Base-by-base conservation (phyloP, 64 coral and sea anemone genomes). In the Montipora sp. region DNA sequence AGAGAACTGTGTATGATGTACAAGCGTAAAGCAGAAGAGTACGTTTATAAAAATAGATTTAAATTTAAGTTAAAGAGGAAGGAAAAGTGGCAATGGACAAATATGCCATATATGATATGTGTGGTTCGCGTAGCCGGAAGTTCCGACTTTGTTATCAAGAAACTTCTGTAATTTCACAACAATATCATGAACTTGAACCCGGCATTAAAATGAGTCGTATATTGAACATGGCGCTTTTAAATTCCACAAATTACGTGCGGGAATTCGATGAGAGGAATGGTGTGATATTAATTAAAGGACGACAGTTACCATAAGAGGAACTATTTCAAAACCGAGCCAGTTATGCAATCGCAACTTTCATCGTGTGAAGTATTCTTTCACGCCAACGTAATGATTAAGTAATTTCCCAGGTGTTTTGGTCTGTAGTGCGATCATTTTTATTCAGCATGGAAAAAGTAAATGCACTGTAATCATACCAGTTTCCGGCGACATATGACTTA, bases 141-240 rank as follows among this genome's bases (percentile, higher is more conserved):
- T 2, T 71, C 19, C 61, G 3, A 4, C 15, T 66, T 66, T 66
- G 4, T 66, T 66, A 66, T 66, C 61, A 18, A 15, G 61, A 66
- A 66, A 13, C 16, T 71, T n/a, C 14, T 21, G 10, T 71, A 23
- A 2, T 71, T 20, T 1, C 19, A 46, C 77, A 45, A 7, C 80
- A 82, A 82, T 82, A 82, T 63, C 21, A 63, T 22, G 6, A 61
- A 63, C 55, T 45, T 85, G 75, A 78, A 47, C 75, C 46, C 65
- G 53, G 53, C 11, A 6, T 21, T 22, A 50, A 16, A 72, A 85
- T 45, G 21, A 27, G 82, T 13, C 71, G 55, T 82, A 63, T 47
- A 82, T 82, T 66, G 22, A 47, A 43, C 9, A 22, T 11, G n/a
- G 82, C 18, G 61, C 66, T 12, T 49, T 49, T 0, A 11, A 36